Evolutionary conservation across 1,140 invertebrate genomes (phyloP), one percentile per base, ranked within the genome.

Genomic region (Cylas formicarius): DNA sequence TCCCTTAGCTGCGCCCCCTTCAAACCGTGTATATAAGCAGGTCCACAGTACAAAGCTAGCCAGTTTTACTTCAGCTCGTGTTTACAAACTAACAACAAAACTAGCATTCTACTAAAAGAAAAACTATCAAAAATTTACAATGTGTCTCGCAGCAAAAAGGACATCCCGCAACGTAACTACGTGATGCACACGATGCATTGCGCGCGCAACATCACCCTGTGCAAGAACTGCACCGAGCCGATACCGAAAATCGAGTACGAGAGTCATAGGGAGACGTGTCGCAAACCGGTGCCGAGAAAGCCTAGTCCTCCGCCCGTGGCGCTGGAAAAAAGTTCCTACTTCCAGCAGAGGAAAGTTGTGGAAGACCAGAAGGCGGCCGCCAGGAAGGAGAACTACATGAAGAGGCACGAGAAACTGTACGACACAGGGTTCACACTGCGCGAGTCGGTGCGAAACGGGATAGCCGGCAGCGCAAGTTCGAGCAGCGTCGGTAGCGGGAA

Each of bases 131-230:
- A 22, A 4, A 9, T 13, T 13, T 14, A 37, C 7, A 19, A 19
- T 34, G 33, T 50, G 27, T 24, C 39, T 52, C 51, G 11, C 33
- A 66, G 64, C 45, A 66, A 66, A 57, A 60, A 59, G 31, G 64
- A 66, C 51, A 64, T 66, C 4, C 64, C 64, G 2, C 62, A 65
- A 16, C 22, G 35, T n/a, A 66, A 66, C 44, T 66, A 65, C 58
- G 61, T 66, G 8, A 66, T 66, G 64, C 64, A 66, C 41, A 61
- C 58, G 13, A 61, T 57, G 22, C 64, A 66, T 41, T 66, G 64
- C 46, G 55, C 61, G 2, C 24, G 64, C n/a, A 65, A 65, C 31
- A 58, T 66, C 6, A 54, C 62, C 0, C 39, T 65, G 17, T 66
- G 64, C 35, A 55, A 55, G 28, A 45, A 47, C 1, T 66, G 64